A percentile compares a stretch with the other conserved stretches of the same genome.
These are phyloP conservation scores for Drosophila borealis DNA, from an alignment of 2,888 invertebrate species.

Conservation along the genomic window DNA sequence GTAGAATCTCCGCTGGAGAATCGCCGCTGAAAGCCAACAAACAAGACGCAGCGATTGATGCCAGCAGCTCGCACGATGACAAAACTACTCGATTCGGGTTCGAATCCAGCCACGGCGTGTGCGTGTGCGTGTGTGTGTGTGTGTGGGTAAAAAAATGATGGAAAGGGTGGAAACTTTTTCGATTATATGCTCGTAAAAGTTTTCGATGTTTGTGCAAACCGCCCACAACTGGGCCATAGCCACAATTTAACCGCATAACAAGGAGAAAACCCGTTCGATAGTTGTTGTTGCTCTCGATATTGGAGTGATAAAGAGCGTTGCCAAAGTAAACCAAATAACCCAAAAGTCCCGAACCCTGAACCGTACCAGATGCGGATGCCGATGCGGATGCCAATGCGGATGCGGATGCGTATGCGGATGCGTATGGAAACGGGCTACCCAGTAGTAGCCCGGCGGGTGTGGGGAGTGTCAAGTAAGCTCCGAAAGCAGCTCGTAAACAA, in stretches of 20 bases:
- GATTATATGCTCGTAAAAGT: constrained; percentile 81
- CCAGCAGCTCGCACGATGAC: constrained; percentile 7
- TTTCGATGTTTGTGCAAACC: constrained; percentile 67
- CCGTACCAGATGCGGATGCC: background rate
- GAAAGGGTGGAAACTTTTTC: constrained; percentile 70
- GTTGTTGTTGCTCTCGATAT: constrained; percentile 43
- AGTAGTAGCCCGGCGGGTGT: no score
- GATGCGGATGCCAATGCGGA: constrained; percentile 15
- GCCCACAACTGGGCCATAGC: constrained; percentile 55
- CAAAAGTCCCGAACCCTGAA: constrained; percentile 3
- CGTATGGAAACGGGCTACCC: no score
- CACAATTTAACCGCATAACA: constrained; percentile 70
- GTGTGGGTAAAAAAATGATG: constrained; percentile 6
- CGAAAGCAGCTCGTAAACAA: constrained; percentile 79
- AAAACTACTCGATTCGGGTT: background rate
- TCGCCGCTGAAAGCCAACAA: background rate
- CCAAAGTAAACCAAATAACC: constrained; percentile 45
- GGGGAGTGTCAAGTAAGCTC: constrained; percentile 46
- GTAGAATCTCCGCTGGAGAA: constrained; percentile 26
- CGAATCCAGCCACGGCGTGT: background rate
- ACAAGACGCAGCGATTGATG: constrained; percentile 23
- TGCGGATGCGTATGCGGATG: constrained; percentile 17
- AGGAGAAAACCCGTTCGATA: constrained; percentile 45
- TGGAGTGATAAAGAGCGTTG: constrained; percentile 55
- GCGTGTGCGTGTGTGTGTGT: background rate